Conservation (phyloP, 2,888 invertebrate species). For the Pterostichus madidus region DNA sequence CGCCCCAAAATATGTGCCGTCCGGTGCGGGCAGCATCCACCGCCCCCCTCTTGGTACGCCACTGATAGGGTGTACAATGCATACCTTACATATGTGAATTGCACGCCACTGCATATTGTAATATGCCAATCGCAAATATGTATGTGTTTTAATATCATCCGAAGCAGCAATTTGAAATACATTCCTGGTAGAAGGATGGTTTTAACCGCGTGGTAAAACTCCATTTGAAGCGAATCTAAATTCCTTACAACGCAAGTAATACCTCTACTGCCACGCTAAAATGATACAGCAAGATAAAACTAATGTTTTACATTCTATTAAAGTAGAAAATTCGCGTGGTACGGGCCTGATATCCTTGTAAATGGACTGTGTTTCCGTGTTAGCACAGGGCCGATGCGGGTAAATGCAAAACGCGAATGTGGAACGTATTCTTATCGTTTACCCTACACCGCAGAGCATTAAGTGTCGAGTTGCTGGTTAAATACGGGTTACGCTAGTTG, state of each 20-base stretch:
- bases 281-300: conserved; percentile 7
- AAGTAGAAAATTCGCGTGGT: background rate
- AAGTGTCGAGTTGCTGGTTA: conserved; percentile 6
- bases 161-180: background rate
- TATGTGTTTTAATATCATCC: background rate
- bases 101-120: too few relatives aligned
- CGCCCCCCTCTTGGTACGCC: too few relatives aligned
- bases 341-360: conserved; percentile 2
- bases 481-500: background rate
- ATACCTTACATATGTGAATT: too few relatives aligned
- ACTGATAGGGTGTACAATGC: too few relatives aligned
- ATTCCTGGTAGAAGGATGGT: background rate
- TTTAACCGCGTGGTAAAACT: background rate
- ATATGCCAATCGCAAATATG: too few relatives aligned
- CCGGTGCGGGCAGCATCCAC: too few relatives aligned
- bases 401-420: conserved; percentile 6
- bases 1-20: too few relatives aligned
- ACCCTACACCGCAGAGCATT: background rate
- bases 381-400: conserved; percentile 15
- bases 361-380: background rate
- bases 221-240: conserved; percentile 2
- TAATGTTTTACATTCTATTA: background rate
- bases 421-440: conserved; percentile 11
- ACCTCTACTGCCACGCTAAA: background rate
- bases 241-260: conserved; percentile 2